A percentile compares a stretch with the other conserved stretches of the same genome.
phyloP scores from a whole-genome alignment of 2,888 invertebrate species.

The Melieria omissa region DNA sequence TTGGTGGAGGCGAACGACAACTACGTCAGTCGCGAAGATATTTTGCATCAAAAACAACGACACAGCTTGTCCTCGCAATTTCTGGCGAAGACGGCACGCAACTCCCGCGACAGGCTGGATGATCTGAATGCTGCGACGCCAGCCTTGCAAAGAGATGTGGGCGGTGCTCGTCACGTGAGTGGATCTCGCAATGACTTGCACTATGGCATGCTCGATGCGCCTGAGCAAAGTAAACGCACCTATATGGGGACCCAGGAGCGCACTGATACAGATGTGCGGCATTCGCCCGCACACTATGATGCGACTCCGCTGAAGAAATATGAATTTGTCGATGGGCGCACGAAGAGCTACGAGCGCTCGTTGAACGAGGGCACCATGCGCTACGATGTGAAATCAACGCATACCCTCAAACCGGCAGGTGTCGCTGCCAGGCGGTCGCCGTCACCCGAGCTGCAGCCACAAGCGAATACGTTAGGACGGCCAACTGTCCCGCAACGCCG shows the following conservation, averaged over 20 bases:
- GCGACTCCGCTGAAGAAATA: slow-evolving; percentile 28
- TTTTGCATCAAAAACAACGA: slow-evolving; percentile 63
- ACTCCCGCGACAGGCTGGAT: slow-evolving; percentile 62
- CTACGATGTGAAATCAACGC: slow-evolving; percentile 51
- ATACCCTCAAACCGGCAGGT: slow-evolving; percentile 12
- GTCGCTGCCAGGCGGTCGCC: neutral
- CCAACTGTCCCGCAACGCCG: slow-evolving; percentile 77
- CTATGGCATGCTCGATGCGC: slow-evolving; percentile 41
- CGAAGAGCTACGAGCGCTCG: slow-evolving; percentile 51
- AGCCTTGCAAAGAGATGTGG: slow-evolving; percentile 7
- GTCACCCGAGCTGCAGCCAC: slow-evolving; percentile 63
- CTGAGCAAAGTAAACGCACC: slow-evolving; percentile 26
- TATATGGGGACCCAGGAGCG: slow-evolving; percentile 61
- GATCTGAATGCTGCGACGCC: slow-evolving; percentile 52
- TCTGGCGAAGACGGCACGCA: slow-evolving; percentile 59
- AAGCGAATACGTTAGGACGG: slow-evolving; percentile 59
- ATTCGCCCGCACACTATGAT: slow-evolving; percentile 7
- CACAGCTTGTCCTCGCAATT: slow-evolving; percentile 62
- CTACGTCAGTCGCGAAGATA: slow-evolving; percentile 65
- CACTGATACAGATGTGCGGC: slow-evolving; percentile 59
- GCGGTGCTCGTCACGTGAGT: slow-evolving; percentile 55
- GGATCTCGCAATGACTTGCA: slow-evolving; percentile 57
- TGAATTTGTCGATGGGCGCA: slow-evolving; percentile 47
- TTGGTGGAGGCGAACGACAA: slow-evolving; percentile 47
- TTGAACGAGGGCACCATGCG: slow-evolving; percentile 66